Evolutionary conservation across 2,113 vertebrate genomes (phyloP).

Genomic region (Bambusicola thoracicus): DNA sequence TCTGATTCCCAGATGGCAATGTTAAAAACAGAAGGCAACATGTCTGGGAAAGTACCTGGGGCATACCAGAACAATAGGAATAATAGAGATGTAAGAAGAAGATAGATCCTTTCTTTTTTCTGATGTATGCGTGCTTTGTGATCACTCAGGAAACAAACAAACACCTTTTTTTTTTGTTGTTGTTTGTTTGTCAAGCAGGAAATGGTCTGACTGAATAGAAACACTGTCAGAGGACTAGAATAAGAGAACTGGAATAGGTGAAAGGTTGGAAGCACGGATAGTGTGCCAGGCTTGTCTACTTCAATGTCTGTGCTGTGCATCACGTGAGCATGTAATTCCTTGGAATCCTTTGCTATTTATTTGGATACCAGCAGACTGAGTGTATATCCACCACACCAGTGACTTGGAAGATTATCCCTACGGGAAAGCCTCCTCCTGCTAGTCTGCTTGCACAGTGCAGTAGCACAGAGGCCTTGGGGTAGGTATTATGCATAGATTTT

Average conservation of each 20-base stretch:
- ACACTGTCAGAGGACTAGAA: neutral
- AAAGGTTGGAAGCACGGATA: neutral
- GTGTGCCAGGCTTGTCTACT: neutral
- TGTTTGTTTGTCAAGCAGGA: neutral
- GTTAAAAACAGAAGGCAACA: conserved; percentile 66
- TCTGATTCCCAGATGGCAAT: conserved; percentile 55
- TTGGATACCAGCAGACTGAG: neutral
- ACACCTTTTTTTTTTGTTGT: neutral
- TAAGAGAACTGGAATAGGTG: neutral
- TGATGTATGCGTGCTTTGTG: conserved; percentile 47
- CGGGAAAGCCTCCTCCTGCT: neutral
- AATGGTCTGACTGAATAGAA: neutral
- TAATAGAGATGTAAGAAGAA: conserved; percentile 64
- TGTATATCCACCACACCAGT: neutral
- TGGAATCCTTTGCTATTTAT: neutral
- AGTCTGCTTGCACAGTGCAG: fast-evolving
- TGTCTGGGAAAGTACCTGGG: conserved; percentile 68
- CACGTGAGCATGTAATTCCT: neutral
- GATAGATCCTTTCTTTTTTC: conserved; percentile 42
- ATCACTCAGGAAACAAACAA: conserved; percentile 47
- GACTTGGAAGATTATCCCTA: neutral
- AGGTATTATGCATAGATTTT: neutral
- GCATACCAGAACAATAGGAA: conserved; percentile 69
- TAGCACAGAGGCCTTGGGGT: neutral
- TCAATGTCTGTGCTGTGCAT: neutral